Conservation (phyloP, 2,888 invertebrate species). For the Diaphora mendica region DNA sequence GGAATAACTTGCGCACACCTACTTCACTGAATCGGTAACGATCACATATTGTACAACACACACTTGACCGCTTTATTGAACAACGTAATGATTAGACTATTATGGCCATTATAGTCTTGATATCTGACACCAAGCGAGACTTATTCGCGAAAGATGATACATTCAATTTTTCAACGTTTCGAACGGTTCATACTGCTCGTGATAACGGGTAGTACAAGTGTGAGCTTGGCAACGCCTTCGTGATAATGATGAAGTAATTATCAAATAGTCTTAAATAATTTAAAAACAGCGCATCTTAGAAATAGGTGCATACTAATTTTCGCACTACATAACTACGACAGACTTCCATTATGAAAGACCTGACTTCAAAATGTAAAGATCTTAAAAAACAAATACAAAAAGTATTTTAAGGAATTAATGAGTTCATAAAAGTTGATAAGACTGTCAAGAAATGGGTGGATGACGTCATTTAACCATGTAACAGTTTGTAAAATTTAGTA, state of each 20-base stretch:
- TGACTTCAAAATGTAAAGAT: neutral
- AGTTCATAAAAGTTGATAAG: neutral
- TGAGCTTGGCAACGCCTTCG: too few relatives aligned
- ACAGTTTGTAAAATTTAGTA: neutral
- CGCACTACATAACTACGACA: too few relatives aligned
- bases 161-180: too few relatives aligned
- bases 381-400: neutral
- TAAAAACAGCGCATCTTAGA: too few relatives aligned
- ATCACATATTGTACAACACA: constrained; percentile 13
- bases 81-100: neutral
- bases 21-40: constrained; percentile 5
- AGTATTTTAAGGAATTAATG: neutral
- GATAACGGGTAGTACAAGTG: too few relatives aligned
- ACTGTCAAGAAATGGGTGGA: neutral
- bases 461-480: neutral
- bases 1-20: constrained; percentile 2
- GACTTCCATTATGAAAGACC: neutral
- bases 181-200: too few relatives aligned
- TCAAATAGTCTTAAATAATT: neutral
- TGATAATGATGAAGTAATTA: neutral
- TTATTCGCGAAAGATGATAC: too few relatives aligned
- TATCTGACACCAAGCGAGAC: neutral
- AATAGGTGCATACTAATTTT: too few relatives aligned
- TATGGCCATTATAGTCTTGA: neutral
- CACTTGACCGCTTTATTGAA: constrained; percentile 1